These are phyloP conservation scores for Drosophila neoperkinsi DNA, from an alignment of 2,888 invertebrate species.

Conservation along the genomic window DNA sequence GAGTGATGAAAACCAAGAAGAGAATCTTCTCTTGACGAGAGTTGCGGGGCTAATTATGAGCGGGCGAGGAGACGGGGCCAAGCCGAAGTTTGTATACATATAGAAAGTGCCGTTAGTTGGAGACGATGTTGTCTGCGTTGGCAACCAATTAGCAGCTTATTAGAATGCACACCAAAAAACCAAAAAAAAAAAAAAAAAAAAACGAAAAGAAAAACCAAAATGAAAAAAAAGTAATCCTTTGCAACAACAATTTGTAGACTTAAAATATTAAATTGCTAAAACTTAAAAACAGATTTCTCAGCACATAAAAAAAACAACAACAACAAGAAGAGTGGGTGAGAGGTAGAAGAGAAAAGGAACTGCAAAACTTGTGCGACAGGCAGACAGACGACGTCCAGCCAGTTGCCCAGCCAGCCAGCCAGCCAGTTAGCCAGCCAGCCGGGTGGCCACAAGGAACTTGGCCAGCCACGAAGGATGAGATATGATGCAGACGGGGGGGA, in stretches of 20 bases:
- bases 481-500: background rate
- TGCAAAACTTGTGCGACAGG: conserved; percentile 47
- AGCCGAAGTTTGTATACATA: too few species aligned
- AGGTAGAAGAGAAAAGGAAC: conserved; percentile 23
- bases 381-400: background rate
- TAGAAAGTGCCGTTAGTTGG: too few species aligned
- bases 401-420: background rate
- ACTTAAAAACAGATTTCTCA: conserved; percentile 79
- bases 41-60: too few species aligned
- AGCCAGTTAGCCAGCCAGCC: conserved; percentile 15
- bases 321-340: background rate
- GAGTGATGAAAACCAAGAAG: too few species aligned
- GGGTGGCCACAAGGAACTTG: conserved; percentile 47
- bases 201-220: conserved; percentile 36
- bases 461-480: conserved; percentile 5
- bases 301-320: conserved; percentile 44
- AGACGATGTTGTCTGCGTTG: too few species aligned
- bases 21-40: too few species aligned
- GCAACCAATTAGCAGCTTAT: too few species aligned
- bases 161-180: too few species aligned
- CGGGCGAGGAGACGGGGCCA: too few species aligned
- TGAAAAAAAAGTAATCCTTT: conserved; percentile 66
- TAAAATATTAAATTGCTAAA: conserved; percentile 79
- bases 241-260: conserved; percentile 77
- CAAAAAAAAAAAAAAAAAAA: conserved; percentile 1